These are phyloP conservation scores for Aratinga solstitialis DNA, from an alignment of 2,797 vertebrate species.

Conservation along the genomic window DNA sequence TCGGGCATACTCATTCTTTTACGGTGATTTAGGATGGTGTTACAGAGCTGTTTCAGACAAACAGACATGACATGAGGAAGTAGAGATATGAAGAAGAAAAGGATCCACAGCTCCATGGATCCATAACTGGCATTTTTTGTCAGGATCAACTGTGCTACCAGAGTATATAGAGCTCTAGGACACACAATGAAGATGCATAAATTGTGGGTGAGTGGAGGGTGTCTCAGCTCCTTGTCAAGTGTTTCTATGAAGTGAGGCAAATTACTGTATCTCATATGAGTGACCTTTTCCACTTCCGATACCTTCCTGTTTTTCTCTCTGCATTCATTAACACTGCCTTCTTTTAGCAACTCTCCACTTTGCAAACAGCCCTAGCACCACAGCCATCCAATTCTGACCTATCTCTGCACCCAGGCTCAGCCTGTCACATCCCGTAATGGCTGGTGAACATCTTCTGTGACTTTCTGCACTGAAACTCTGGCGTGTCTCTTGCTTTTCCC, in stretches of 20 bases:
- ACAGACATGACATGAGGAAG: not conserved
- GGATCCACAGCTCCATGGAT: not conserved
- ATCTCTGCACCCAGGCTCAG: not conserved
- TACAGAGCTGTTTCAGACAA: not conserved
- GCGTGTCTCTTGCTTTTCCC: not conserved
- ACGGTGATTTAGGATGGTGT: too few species aligned
- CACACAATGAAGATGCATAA: too few species aligned
- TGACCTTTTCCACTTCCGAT: not conserved
- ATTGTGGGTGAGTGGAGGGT: not conserved
- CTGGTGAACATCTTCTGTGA: not conserved
- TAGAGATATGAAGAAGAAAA: not conserved
- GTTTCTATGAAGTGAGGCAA: not conserved
- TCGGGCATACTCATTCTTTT: not conserved
- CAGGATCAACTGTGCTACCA: not conserved
- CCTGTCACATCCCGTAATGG: rapidly evolving
- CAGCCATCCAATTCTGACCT: not conserved
- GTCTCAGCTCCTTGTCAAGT: not conserved
- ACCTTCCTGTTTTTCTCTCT: not conserved
- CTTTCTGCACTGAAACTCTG: not conserved
- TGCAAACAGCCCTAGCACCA: not conserved
- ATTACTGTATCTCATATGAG: rapidly evolving
- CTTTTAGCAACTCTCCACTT: not conserved
- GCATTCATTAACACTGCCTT: not conserved
- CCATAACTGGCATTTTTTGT: not conserved
- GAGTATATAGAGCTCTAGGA: not conserved